Evolutionary conservation across 1,140 invertebrate species (phyloP), one percentile per base, ranked within the genome.

Genomic region (Globodera ellingtonae): DNA sequence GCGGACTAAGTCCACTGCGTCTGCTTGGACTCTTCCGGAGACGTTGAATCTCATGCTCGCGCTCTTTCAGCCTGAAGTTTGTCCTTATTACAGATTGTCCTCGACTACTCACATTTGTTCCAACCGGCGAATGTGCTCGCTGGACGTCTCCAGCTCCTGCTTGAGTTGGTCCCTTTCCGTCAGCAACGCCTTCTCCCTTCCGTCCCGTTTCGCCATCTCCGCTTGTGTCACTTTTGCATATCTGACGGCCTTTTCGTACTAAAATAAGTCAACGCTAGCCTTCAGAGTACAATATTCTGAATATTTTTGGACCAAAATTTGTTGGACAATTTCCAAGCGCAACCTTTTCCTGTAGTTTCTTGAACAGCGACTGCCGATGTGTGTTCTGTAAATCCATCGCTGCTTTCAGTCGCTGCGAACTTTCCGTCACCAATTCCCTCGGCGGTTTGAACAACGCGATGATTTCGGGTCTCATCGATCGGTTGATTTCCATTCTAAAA

Each of bases 21-120:
- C 21, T 44, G 52, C 50, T 75, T 47, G 73, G 73, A 75, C 73
- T 75, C 65, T 75, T 75, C 44, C 73, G 73, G n/a, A 75, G 48
- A 21, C 73, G 73, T 62, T 56, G 73, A 75, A 75, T 75, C 52
- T 75, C 73, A 18, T 75, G 47, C 6, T 75, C 73, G 21, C 73
- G 73, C 44, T 75, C 73, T 75, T 56, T 65, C 15, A 75, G 10
- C 56, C 56, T 62, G 18, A 62, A 62, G 18, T 52, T 52, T 52
- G 50, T 13, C 50, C 7, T 52, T 4, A 7, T 13, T 9, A 52
- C 6, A 4, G 10, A 52, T 52, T 52, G 35, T 35, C 50, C 50
- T 52, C 50, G 7, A 7, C 50, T 52, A 35, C 50, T 52, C 6
- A 56, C 44, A 75, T 50, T 21, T 75, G 56, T 75, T 75, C 73